Evolutionary conservation across 2,888 invertebrate species (phyloP).

Genomic region (Synanthedon vespiformis): DNA sequence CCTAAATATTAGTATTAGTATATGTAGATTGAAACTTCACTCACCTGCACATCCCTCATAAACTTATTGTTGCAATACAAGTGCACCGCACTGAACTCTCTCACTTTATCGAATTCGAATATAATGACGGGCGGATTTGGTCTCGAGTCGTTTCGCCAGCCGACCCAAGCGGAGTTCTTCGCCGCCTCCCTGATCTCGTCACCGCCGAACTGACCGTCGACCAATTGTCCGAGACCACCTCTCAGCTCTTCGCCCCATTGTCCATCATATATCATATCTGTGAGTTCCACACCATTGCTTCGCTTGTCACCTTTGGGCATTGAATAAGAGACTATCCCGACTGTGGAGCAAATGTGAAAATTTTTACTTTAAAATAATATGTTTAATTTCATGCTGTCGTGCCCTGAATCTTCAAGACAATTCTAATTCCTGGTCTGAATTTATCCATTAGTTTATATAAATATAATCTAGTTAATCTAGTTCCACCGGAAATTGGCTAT

Average conservation of each 20-base stretch:
- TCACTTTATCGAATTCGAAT: slow-evolving; percentile 87
- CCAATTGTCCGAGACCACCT: slow-evolving; percentile 86
- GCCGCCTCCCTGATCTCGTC: slow-evolving; percentile 74
- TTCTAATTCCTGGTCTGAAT: no score
- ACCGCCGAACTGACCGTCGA: slow-evolving; percentile 83
- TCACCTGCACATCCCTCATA: slow-evolving; percentile 84
- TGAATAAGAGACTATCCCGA: slow-evolving; percentile 85
- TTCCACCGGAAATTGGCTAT: no score
- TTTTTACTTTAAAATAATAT: no score
- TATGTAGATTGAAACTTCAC: slow-evolving; percentile 10
- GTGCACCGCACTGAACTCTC: slow-evolving; percentile 87
- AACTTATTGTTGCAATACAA: slow-evolving; percentile 89
- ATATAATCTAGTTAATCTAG: no score
- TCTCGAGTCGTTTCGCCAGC: slow-evolving; percentile 85
- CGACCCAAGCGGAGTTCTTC: slow-evolving; percentile 84
- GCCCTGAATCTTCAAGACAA: no score
- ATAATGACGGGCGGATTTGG: slow-evolving; percentile 75
- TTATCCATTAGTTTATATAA: no score
- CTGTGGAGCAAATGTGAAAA: slow-evolving; percentile 50
- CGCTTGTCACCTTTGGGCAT: slow-evolving; percentile 90
- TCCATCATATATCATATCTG: slow-evolving; percentile 89
- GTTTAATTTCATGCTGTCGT: no score
- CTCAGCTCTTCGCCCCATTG: slow-evolving; percentile 81
- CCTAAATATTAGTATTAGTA: no score
- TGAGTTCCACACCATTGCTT: slow-evolving; percentile 83